Conservation (phyloP, 1,140 invertebrate genomes). For the Tenebrio molitor region DNA sequence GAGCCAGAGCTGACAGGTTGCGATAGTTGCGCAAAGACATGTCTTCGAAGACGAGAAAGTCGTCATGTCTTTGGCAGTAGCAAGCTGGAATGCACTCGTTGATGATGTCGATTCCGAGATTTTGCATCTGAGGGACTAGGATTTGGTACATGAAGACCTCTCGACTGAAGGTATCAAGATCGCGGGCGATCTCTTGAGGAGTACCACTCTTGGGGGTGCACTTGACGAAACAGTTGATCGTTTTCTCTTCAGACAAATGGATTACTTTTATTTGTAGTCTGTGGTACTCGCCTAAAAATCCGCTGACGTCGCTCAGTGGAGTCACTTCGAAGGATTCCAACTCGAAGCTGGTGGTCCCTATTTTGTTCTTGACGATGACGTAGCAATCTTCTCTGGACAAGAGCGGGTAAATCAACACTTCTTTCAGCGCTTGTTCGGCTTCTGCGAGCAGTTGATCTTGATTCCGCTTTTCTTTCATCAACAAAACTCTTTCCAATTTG, state of each 20-base stretch:
- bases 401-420: conserved; percentile 17
- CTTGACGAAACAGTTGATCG: conserved; percentile 43
- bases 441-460: conserved; percentile 7
- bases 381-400: conserved; percentile 50
- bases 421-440: conserved; percentile 23
- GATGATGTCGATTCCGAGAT: conserved; percentile 18
- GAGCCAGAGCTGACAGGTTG: not conserved
- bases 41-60: conserved; percentile 50
- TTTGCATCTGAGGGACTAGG: conserved; percentile 32
- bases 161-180: conserved; percentile 14
- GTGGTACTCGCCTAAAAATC: conserved; percentile 20
- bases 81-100: conserved; percentile 44
- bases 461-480: too few species aligned
- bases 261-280: conserved; percentile 28
- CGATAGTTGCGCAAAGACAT: conserved; percentile 4
- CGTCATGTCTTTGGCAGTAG: conserved; percentile 48
- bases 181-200: conserved; percentile 12
- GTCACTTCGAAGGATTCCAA: conserved; percentile 26
- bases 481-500: not conserved
- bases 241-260: not conserved
- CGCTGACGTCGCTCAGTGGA: not conserved
- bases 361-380: conserved; percentile 34
- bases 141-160: conserved; percentile 45
- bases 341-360: conserved; percentile 25
- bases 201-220: conserved; percentile 11